phyloP scores from a whole-genome alignment of 2,113 vertebrate species.

The Urocitellus parryii region DNA sequence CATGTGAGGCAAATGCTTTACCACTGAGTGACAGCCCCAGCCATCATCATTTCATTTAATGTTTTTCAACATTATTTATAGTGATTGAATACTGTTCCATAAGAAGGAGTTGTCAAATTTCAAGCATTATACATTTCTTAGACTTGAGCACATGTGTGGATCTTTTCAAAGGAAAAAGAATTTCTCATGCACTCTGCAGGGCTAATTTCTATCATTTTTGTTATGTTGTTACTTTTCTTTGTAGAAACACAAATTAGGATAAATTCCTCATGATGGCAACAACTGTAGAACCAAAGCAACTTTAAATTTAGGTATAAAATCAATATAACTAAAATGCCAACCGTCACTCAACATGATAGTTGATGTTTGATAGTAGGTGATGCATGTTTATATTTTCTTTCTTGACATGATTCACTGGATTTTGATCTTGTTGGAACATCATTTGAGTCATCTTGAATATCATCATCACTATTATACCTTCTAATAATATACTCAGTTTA shows the following conservation, averaged over 20 bases:
- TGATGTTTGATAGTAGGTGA: neutral
- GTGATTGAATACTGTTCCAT: neutral
- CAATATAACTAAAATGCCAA: conserved; percentile 12
- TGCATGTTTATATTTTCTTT: conserved; percentile 1
- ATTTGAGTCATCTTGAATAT: neutral
- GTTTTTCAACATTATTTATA: conserved; percentile 30
- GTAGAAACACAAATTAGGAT: neutral
- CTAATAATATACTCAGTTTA: conserved; percentile 46
- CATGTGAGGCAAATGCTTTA: too few species aligned
- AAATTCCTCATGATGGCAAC: neutral
- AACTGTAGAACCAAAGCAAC: neutral
- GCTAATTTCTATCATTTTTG: conserved; percentile 28
- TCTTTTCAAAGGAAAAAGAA: conserved; percentile 41
- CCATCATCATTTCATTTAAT: neutral
- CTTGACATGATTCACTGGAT: conserved; percentile 22
- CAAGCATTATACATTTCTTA: neutral
- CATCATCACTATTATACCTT: neutral
- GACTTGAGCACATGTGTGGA: neutral
- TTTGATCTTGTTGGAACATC: neutral
- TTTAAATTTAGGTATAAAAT: conserved; percentile 34
- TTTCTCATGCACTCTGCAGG: neutral
- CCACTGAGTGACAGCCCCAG: too few species aligned
- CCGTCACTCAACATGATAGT: neutral
- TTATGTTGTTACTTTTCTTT: neutral
- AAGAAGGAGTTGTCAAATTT: neutral